Conservation (phyloP, 2,888 invertebrate species). For the Danaus chrysippus region DNA sequence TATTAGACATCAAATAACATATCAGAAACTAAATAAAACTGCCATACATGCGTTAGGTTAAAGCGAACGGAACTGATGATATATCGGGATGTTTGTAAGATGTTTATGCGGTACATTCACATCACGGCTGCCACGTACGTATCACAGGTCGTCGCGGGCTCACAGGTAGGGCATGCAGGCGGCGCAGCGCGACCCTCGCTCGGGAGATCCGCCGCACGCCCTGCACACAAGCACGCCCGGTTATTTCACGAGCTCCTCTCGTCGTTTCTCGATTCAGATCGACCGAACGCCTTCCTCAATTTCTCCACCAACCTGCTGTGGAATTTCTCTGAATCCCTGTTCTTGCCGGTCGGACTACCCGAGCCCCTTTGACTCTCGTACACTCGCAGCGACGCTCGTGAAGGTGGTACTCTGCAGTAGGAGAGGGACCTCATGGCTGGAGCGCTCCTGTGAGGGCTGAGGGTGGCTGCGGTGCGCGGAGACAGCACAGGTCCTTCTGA, state of each 20-base stretch:
- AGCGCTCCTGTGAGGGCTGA: constrained; percentile 82
- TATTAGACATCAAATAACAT: not conserved
- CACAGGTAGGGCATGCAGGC: constrained; percentile 75
- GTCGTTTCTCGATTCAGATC: constrained; percentile 71
- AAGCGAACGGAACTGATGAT: constrained; percentile 49
- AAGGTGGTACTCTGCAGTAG: constrained; percentile 73
- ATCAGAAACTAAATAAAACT: constrained; percentile 41
- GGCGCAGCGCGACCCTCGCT: constrained; percentile 64
- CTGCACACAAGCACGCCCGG: constrained; percentile 71
- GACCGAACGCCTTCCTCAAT: constrained; percentile 84
- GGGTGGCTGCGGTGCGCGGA: constrained; percentile 78
- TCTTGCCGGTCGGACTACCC: constrained; percentile 80
- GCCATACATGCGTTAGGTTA: constrained; percentile 56
- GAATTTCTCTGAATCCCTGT: constrained; percentile 83
- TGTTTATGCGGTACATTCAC: constrained; percentile 51
- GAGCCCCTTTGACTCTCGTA: constrained; percentile 81
- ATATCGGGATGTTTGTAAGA: constrained; percentile 43
- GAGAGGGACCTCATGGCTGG: constrained; percentile 81
- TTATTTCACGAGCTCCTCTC: constrained; percentile 78
- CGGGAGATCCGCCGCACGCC: constrained; percentile 70
- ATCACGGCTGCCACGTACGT: constrained; percentile 61
- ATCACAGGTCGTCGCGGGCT: constrained; percentile 61
- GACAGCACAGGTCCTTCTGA: constrained; percentile 86
- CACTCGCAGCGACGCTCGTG: constrained; percentile 80
- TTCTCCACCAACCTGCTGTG: constrained; percentile 89